A percentile compares a stretch with the other conserved stretches of the same genome.
Conservation (phyloP, 1,140 invertebrate genomes). For the Latrodectus geometricus region DNA sequence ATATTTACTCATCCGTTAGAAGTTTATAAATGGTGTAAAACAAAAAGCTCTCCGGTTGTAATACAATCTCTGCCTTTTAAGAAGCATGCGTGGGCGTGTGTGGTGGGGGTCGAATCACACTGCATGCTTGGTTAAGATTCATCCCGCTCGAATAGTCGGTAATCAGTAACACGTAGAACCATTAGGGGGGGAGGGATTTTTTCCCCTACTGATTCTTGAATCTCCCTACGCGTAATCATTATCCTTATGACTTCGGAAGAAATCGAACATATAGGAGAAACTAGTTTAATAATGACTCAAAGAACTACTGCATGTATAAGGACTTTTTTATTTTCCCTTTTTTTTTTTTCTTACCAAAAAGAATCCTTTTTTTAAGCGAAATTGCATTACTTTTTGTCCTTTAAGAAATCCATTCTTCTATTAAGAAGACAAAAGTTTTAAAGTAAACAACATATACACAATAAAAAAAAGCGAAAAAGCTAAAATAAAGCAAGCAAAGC, state of each 20-base stretch:
- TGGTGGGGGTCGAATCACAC: no score
- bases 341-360: slow-evolving; percentile 27
- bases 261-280: slow-evolving; percentile 30
- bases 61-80: not conserved
- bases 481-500: slow-evolving; percentile 22
- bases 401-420: not conserved
- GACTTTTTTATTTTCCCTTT: slow-evolving; percentile 18
- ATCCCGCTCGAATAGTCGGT: not conserved
- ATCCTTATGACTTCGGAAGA: slow-evolving; percentile 36
- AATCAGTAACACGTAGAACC: slow-evolving; percentile 21
- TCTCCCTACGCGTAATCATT: slow-evolving; percentile 36
- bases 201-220: not conserved
- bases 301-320: not conserved
- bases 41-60: not conserved
- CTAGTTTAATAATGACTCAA: slow-evolving; percentile 38
- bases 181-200: slow-evolving; percentile 1
- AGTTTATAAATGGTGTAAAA: not conserved
- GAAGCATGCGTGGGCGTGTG: no score
- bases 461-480: not conserved
- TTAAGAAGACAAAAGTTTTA: slow-evolving; percentile 27
- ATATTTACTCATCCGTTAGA: not conserved
- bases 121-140: slow-evolving; percentile 6
- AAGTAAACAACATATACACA: slow-evolving; percentile 31
- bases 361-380: not conserved
- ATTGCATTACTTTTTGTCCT: no score